Evolutionary conservation across 1,140 invertebrate species (phyloP), one percentile per base, ranked within the genome.

Genomic region (Diprion similis): DNA sequence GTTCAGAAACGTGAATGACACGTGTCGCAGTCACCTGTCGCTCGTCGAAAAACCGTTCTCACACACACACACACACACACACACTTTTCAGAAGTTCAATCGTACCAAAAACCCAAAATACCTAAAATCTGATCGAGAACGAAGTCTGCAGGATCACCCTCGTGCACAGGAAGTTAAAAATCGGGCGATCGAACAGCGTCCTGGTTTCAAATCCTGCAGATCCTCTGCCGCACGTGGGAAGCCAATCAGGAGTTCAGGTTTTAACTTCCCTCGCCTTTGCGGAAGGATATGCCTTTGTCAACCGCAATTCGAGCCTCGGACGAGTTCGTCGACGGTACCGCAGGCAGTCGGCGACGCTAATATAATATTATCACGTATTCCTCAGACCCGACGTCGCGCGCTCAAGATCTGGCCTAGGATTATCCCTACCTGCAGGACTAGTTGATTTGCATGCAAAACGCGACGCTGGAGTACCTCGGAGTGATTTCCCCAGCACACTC

Each of bases 1-100:
- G 24, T 37, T 37, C 24, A 6, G 24, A 1, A 59, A 59, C 51
- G 11, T 4, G 51, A 13, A 17, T 59, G 51, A 15, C 51, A 59
- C 51, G 51, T 59, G 51, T 59, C 51, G 51, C 51, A 59, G 51
- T 59, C n/a, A 59, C 51, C 51, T 59, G 51, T 59, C 51, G n/a
- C 9, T 13, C 9, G 6, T 59, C 51, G n/a, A 8, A 59, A 17
- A 9, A 59, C n/a, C 51, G 51, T 59, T 17, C 6, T 59, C n/a
- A 59, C 11, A 6, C 6, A 13, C 51, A 37, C 24, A 37, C n/a
- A n/a, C n/a, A n/a, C n/a, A n/a, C n/a, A n/a, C n/a, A n/a, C n/a
- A n/a, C n/a, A n/a, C n/a, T n/a, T n/a, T 37, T 37, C 24, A 37
- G 24, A 1, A 1, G 24, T 1, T 37, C 2, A 37, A 37, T 37